These are phyloP conservation scores for Pocillopora verrucosa DNA, from an alignment of 64 coral and sea anemone genomes.

Conservation along the genomic window DNA sequence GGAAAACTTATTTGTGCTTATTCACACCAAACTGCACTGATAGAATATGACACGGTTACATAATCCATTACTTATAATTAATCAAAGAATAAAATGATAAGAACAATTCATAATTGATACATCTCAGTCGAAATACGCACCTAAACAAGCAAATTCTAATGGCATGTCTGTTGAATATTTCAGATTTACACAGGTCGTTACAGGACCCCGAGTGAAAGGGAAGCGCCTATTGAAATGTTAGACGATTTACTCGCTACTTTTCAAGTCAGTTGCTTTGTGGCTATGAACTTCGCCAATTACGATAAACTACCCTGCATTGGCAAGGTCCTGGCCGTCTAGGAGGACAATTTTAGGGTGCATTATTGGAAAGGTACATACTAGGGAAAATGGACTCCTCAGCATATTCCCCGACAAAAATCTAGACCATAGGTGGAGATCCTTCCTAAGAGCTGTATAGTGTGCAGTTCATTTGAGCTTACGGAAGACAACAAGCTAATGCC, in stretches of 20 bases:
- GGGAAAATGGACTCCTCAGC: conserved; percentile 37
- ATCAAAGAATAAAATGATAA: too few relatives aligned
- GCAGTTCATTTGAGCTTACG: neutral
- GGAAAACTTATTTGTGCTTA: too few relatives aligned
- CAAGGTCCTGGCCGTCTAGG: conserved; percentile 34
- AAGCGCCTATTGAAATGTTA: neutral
- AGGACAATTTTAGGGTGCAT: conserved; percentile 13
- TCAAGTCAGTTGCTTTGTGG: conserved; percentile 33
- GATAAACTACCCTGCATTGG: conserved; percentile 32
- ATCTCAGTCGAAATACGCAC: too few relatives aligned
- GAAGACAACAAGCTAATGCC: conserved; percentile 39
- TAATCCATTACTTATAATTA: too few relatives aligned
- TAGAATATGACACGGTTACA: too few relatives aligned
- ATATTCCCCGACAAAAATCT: neutral
- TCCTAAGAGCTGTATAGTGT: conserved; percentile 26
- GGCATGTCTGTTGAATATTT: neutral
- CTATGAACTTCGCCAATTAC: conserved; percentile 43
- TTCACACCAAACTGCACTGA: too few relatives aligned
- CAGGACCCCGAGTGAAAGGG: neutral
- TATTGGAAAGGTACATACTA: conserved; percentile 45
- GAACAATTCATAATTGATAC: too few relatives aligned
- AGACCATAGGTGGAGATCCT: conserved; percentile 27
- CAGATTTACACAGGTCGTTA: conserved; percentile 65
- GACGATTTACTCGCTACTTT: conserved; percentile 42
- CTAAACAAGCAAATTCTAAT: neutral